phyloP scores from a whole-genome alignment of 2,797 vertebrate species.

The Hoplostethus mediterraneus region DNA sequence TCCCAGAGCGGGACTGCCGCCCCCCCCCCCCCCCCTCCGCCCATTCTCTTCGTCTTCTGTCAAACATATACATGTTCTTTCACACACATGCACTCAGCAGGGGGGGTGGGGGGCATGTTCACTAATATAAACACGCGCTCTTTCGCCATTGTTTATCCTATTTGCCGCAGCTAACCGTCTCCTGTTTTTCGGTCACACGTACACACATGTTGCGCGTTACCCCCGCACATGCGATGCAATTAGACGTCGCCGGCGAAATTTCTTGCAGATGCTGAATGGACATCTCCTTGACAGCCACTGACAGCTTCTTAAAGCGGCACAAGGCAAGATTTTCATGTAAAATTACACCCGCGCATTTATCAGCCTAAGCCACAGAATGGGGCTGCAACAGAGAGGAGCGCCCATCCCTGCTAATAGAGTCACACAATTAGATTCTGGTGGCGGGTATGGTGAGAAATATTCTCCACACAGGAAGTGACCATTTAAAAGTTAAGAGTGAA shows the following conservation, averaged over 20 bases:
- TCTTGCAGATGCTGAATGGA: constrained; percentile 7
- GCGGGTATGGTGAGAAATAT: too few species aligned
- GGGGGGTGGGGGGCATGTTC: constrained; percentile 6
- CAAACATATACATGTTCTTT: constrained; percentile 49
- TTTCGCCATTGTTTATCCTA: constrained; percentile 32
- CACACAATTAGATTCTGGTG: too few species aligned
- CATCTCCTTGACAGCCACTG: not conserved
- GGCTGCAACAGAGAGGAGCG: too few species aligned
- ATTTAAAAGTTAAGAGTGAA: too few species aligned
- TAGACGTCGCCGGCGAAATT: not conserved
- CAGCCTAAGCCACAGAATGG: too few species aligned
- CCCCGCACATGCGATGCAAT: not conserved
- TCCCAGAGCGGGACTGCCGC: constrained; percentile 40
- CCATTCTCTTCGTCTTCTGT: constrained; percentile 47
- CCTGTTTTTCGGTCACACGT: constrained; percentile 6
- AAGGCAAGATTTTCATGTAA: too few species aligned
- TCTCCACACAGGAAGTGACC: too few species aligned
- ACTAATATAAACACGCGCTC: constrained; percentile 47
- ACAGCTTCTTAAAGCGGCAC: not conserved
- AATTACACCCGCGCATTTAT: too few species aligned
- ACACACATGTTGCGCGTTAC: constrained; percentile 13
- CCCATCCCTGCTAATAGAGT: too few species aligned
- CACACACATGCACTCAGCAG: constrained; percentile 39
- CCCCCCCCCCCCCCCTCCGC: constrained; percentile 14
- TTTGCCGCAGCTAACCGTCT: constrained; percentile 26